A percentile compares a stretch with the other conserved stretches of the same genome.
Conservation (phyloP, 1,140 invertebrate species). For the Ooceraea biroi region DNA sequence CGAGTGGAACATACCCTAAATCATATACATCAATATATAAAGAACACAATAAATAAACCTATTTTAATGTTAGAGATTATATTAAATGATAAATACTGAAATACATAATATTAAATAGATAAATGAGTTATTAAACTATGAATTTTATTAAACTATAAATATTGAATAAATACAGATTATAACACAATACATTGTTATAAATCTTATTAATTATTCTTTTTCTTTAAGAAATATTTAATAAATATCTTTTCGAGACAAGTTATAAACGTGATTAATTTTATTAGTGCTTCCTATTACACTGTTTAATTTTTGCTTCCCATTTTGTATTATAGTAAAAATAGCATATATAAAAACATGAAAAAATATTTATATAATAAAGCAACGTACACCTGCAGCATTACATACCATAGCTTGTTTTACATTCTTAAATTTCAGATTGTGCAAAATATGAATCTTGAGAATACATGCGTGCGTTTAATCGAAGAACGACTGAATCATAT, state of each 20-base stretch:
- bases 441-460: slow-evolving; percentile 1
- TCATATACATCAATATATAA: neutral
- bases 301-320: neutral
- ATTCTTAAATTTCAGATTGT: neutral
- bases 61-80: slow-evolving; percentile 2
- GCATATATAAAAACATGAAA: neutral
- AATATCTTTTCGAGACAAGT: neutral
- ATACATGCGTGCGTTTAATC: neutral
- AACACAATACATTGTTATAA: neutral
- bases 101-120: too few relatives aligned
- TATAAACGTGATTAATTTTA: neutral
- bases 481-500: too few relatives aligned
- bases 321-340: neutral
- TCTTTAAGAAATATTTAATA: neutral
- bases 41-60: neutral
- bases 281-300: neutral
- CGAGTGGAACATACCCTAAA: neutral
- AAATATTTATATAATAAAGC: slow-evolving; percentile 25
- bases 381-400: neutral
- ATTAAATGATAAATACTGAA: neutral
- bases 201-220: slow-evolving; percentile 21
- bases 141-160: too few relatives aligned
- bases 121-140: too few relatives aligned
- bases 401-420: slow-evolving; percentile 4
- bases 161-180: neutral